Evolutionary conservation across 2,888 invertebrate species (phyloP).

Genomic region (Coenonympha glycerion): DNA sequence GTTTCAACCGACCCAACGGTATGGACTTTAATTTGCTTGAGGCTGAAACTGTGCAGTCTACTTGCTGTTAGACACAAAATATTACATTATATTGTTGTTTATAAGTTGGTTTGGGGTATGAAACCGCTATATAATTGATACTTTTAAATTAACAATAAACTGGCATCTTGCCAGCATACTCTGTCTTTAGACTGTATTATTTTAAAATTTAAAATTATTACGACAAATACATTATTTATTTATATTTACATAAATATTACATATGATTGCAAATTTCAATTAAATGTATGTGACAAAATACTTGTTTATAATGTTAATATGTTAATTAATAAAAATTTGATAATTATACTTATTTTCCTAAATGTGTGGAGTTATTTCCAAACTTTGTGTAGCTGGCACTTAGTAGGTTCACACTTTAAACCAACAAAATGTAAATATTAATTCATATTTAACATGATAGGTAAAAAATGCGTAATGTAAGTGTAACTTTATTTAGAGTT

Average conservation of each 20-base stretch:
- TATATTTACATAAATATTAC: no score
- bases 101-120: not conserved
- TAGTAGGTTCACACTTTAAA: constrained; percentile 1
- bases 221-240: no score
- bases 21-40: constrained; percentile 90
- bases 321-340: no score
- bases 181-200: not conserved
- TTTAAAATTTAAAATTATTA: no score
- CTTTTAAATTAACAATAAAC: not conserved
- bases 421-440: constrained; percentile 36
- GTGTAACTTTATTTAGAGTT: constrained; percentile 31
- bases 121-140: not conserved
- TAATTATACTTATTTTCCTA: no score
- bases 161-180: no score
- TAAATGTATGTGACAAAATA: no score
- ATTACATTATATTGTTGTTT: constrained; percentile 2
- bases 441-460: constrained; percentile 27
- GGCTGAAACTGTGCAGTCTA: constrained; percentile 91
- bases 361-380: no score
- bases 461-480: constrained; percentile 18
- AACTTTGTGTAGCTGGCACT: no score
- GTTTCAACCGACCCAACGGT: constrained; percentile 87
- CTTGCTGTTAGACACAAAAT: constrained; percentile 82
- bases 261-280: no score
- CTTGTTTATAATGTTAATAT: no score